Base-by-base conservation (phyloP, 2,113 vertebrate genomes). In the Lasiurus cinereus region DNA sequence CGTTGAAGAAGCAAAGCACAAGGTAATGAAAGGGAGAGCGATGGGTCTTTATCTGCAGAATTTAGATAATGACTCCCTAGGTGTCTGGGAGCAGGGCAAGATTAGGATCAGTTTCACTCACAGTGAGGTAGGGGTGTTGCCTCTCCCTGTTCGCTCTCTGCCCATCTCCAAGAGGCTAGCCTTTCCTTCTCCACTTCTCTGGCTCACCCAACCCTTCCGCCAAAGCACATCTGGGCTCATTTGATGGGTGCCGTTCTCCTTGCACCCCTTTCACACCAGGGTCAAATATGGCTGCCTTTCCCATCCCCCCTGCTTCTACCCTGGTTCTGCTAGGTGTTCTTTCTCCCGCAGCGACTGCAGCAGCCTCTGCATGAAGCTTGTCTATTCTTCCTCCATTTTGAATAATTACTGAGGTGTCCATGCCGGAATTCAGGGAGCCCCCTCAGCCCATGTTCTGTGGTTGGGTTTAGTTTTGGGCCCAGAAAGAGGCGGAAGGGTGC, bases 1-100 rank as follows among this genome's bases (percentile, higher is more conserved):
- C 62, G 33, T 52, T 94, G 59, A 96, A 92, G 80, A 90, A 92
- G 54, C n/a, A 62, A 18, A 84, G 27, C 36, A 66, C 31, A 77
- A 94, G 16, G 46, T 91, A 78, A 27, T 39, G 9, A 59, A 27
- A 67, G 46, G 29, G 70, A 24, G 62, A 54, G n/a, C 22, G 59
- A 9, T 87, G 5, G 33, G 21, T 85, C 46, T 79, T 64, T 79
- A 39, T 89, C 70, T 84, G 21, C 62, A 76, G 9, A 67, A 54
- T 66, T 69, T 13, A 67, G 36, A 19, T 56, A 87, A 67, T 83
- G 33, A 31, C 18, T 77, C 9, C 69, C 36, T 69, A 22, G 31
- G 24, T 24, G 16, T 77, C 36, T 59, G n/a, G 50, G 59, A 74
- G 22, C 69, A 77, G 59, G 43, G 13, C 36, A 33, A 54, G 54